Conservation (phyloP, 2,888 invertebrate species). For the Leptinotarsa rubiginosa region DNA sequence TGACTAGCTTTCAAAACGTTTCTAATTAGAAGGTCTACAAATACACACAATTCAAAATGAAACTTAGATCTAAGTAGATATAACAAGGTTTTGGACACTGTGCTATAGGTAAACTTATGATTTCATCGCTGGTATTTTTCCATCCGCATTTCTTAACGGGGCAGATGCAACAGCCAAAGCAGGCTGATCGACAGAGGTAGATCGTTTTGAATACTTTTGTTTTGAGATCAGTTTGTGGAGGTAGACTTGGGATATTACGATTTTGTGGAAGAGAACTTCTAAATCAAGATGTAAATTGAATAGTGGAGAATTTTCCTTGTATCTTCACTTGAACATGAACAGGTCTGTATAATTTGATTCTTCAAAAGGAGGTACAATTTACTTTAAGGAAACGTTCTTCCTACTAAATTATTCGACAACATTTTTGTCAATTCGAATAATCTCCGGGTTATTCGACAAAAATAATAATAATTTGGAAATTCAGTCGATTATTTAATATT, state of each 20-base stretch:
- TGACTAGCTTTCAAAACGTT: slow-evolving; percentile 54
- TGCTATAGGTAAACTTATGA: slow-evolving; percentile 49
- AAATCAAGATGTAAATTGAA: no score
- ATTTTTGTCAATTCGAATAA: no score
- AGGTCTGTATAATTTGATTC: no score
- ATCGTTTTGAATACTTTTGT: slow-evolving; percentile 1
- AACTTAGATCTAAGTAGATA: slow-evolving; percentile 57
- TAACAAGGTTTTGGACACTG: slow-evolving; percentile 55
- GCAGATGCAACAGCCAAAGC: background rate
- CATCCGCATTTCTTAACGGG: background rate
- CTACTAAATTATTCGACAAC: no score
- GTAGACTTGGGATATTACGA: background rate
- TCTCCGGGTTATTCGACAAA: no score
- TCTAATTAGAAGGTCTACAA: slow-evolving; percentile 54
- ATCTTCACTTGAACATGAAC: no score
- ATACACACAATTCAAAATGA: slow-evolving; percentile 57
- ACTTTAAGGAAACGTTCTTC: no score
- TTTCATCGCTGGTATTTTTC: slow-evolving; percentile 41
- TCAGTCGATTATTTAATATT: no score
- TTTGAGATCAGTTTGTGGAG: slow-evolving; percentile 3
- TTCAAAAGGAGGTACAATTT: no score
- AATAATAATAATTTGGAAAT: no score
- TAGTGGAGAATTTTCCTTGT: no score
- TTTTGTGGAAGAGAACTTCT: background rate
- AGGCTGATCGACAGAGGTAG: background rate